phyloP scores from a whole-genome alignment of 2,113 vertebrate genomes.

The Urocitellus parryii region DNA sequence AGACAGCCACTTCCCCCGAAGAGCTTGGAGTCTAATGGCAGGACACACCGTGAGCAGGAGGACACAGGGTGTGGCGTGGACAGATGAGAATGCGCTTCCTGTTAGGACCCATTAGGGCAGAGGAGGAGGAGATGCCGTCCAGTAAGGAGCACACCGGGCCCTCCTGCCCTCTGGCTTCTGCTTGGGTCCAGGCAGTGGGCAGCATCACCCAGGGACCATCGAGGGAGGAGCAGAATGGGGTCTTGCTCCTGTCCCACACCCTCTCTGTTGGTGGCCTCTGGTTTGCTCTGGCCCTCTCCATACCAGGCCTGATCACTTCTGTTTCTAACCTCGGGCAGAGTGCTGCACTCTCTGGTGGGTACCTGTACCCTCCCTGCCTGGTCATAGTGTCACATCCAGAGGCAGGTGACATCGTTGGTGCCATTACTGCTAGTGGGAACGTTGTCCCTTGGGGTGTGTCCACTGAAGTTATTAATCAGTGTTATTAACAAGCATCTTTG shows the following conservation, averaged over 20 bases:
- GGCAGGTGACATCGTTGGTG: not conserved
- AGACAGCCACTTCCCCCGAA: not conserved
- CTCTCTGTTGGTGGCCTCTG: not conserved
- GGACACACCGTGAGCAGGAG: not conserved
- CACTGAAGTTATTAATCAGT: not conserved
- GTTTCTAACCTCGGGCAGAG: not conserved
- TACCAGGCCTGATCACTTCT: not conserved
- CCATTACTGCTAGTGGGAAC: not conserved
- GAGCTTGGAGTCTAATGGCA: not conserved
- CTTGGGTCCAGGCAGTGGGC: not conserved
- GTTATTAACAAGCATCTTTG: not conserved
- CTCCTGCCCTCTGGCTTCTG: not conserved
- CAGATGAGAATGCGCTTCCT: rapidly evolving
- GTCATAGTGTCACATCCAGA: not conserved
- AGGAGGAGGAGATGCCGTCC: not conserved
- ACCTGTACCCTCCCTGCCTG: not conserved
- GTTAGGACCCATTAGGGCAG: too few relatives aligned
- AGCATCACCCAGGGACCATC: not conserved
- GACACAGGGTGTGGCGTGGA: not conserved
- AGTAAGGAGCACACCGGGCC: not conserved
- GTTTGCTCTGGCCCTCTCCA: not conserved
- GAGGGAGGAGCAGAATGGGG: not conserved
- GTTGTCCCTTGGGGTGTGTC: not conserved
- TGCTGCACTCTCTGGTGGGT: not conserved
- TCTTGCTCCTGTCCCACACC: too few relatives aligned